A percentile compares a stretch with the other conserved stretches of the same genome.
phyloP scores from a whole-genome alignment of 2,113 vertebrate genomes.

The Panthera leo region DNA sequence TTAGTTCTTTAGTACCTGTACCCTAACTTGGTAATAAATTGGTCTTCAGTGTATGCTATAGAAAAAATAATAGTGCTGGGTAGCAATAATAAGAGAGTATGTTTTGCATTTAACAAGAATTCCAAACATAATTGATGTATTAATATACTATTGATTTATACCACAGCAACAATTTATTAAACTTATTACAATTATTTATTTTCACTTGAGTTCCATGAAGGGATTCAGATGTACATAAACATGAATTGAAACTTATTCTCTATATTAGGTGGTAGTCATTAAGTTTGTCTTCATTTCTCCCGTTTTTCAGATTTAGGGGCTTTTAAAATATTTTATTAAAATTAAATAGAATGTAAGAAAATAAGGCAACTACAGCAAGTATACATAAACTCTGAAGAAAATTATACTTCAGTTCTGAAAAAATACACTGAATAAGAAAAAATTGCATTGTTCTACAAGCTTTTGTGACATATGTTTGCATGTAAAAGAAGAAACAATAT shows the following conservation, averaged over 20 bases:
- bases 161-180: neutral
- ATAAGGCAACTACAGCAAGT: neutral
- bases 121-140: neutral
- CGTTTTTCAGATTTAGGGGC: neutral
- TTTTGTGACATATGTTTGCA: conserved; percentile 37
- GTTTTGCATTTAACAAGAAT: neutral
- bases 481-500: conserved; percentile 26
- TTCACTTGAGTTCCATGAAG: neutral
- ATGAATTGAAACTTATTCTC: conserved; percentile 1
- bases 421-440: conserved; percentile 39
- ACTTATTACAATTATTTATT: neutral
- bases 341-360: neutral
- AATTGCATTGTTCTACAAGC: neutral
- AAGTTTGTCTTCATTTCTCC: neutral
- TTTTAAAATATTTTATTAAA: conserved; percentile 19
- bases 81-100: neutral
- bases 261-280: neutral
- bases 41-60: neutral
- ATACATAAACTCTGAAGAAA: conserved; percentile 28
- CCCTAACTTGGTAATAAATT: neutral
- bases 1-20: neutral
- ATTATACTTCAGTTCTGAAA: neutral
- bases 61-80: neutral
- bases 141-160: neutral
- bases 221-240: neutral